Base-by-base conservation (phyloP, 2,888 invertebrate genomes). In the Drosophila atripex region DNA sequence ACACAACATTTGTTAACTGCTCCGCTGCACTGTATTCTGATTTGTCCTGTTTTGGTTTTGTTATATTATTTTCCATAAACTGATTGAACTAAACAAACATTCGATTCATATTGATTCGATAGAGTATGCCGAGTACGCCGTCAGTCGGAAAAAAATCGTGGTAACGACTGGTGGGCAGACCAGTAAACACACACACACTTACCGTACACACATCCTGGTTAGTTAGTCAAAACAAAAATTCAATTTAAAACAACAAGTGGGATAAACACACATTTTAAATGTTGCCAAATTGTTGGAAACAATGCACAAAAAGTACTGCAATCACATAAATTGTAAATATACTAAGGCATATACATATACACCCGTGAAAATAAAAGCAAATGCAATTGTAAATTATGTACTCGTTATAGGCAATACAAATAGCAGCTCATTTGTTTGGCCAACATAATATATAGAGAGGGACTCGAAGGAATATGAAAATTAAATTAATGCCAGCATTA, bases 371-470 rank as follows among this genome's bases (percentile, higher is more conserved):
- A 61, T 47, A 49, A 32, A 43, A 35, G 32, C 45, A 51, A 51
- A 69, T 51, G 45, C 49, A 71, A 82, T 70, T 80, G 80, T 86
- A 80, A 86, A 80, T 84, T 68, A 86, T 71, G 60, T 79, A 86
- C 76, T 86, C 66, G 78, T 77, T 84, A 76, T 58, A 58, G 57
- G 57, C 55, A 50, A 41, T 49, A 47, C 35, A 57, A 52, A 66
- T 63, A 51, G 60, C 55, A 58, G 57, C 68, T 74, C 74, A 76
- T 74, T 85, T 73, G 49, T 66, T 63, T 57, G 61, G 41, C 16
- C 50, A 61, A 21, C 38, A 47, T 46, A 23, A 61, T 47, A 61
- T 47, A n/a, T 46, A 21, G 38, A 30, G 30, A 16, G 16, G 12
- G 12, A 16, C 11, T 45, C 14, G 38, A 43, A 49, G 14, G 12